Percentiles rank a stretch among this genome's conserved stretches.
Conservation (phyloP, 2,888 invertebrate species). For the Elmis aenea region DNA sequence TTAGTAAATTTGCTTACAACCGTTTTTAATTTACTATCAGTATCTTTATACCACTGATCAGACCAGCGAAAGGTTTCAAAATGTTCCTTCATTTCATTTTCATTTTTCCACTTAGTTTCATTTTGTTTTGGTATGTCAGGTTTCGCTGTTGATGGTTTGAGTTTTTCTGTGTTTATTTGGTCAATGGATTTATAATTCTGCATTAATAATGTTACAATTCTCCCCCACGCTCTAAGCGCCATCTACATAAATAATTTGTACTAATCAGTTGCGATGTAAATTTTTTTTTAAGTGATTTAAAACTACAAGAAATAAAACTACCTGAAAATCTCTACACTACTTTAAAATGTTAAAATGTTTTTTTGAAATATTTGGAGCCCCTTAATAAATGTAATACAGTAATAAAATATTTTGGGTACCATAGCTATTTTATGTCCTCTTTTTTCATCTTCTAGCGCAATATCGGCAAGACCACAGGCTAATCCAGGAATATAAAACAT, state of each 20-base stretch:
- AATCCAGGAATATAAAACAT: slow-evolving; percentile 63
- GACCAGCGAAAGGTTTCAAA: slow-evolving; percentile 45
- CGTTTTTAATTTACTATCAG: slow-evolving; percentile 53
- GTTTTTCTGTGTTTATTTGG: no score
- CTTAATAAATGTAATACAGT: no score
- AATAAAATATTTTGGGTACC: no score
- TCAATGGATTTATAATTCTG: slow-evolving; percentile 40
- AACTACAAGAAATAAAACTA: no score
- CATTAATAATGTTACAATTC: slow-evolving; percentile 47
- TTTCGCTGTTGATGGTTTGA: slow-evolving; percentile 1
- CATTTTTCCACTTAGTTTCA: slow-evolving; percentile 29
- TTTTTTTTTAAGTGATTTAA: no score
- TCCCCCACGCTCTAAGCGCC: slow-evolving; percentile 46
- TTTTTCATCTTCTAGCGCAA: slow-evolving; percentile 54
- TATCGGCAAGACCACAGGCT: slow-evolving; percentile 53
- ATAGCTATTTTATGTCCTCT: slow-evolving; percentile 58
- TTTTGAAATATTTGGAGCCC: no score
- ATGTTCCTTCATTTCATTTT: slow-evolving; percentile 40
- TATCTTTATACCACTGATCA: slow-evolving; percentile 55
- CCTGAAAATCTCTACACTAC: no score
- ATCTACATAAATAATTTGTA: slow-evolving; percentile 31
- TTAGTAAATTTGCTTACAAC: slow-evolving; percentile 50
- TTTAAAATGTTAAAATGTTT: no score
- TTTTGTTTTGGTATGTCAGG: slow-evolving; percentile 2
- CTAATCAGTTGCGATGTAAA: no score